Evolutionary conservation across 2,888 invertebrate genomes (phyloP).

Genomic region (Anorthoa munda): DNA sequence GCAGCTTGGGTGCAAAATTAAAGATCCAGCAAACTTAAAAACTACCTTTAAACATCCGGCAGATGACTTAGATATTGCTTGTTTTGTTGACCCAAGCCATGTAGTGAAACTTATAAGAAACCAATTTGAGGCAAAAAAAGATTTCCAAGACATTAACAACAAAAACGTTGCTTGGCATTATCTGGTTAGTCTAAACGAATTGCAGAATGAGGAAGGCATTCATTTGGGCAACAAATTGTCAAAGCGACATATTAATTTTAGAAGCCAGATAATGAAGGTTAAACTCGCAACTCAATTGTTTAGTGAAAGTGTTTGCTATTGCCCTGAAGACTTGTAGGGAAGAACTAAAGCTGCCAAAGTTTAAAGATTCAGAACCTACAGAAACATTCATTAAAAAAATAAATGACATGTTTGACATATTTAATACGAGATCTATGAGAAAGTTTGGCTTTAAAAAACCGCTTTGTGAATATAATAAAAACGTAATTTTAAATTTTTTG

Average conservation of each 20-base stretch:
- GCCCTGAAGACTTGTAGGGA: constrained; percentile 10
- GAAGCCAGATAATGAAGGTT: constrained; percentile 1
- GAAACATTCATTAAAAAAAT: constrained; percentile 3
- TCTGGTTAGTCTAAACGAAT: constrained; percentile 1
- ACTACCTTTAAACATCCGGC: constrained; percentile 1
- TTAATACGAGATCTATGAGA: constrained; percentile 1
- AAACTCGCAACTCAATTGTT: constrained; percentile 1
- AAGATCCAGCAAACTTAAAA: background rate
- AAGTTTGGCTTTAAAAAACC: constrained; percentile 8
- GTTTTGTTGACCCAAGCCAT: constrained; percentile 11
- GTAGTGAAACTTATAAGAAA: constrained; percentile 4
- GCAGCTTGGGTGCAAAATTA: constrained; percentile 3
- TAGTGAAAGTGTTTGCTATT: constrained; percentile 1
- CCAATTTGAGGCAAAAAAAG: constrained; percentile 18
- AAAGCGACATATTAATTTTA: constrained; percentile 15
- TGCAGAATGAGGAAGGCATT: constrained; percentile 13
- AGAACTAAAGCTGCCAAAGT: constrained; percentile 1
- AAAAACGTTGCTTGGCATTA: constrained; percentile 2
- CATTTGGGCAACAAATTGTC: constrained; percentile 8
- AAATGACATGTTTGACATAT: constrained; percentile 12
- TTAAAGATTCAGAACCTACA: background rate
- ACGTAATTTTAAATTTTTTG: background rate
- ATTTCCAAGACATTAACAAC: constrained; percentile 1
- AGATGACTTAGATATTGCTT: background rate
- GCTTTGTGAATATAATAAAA: constrained; percentile 4